Percentiles rank a stretch among this genome's conserved stretches.
Evolutionary conservation across 2,113 vertebrate species (phyloP).

Genomic region (Lepus europaeus): DNA sequence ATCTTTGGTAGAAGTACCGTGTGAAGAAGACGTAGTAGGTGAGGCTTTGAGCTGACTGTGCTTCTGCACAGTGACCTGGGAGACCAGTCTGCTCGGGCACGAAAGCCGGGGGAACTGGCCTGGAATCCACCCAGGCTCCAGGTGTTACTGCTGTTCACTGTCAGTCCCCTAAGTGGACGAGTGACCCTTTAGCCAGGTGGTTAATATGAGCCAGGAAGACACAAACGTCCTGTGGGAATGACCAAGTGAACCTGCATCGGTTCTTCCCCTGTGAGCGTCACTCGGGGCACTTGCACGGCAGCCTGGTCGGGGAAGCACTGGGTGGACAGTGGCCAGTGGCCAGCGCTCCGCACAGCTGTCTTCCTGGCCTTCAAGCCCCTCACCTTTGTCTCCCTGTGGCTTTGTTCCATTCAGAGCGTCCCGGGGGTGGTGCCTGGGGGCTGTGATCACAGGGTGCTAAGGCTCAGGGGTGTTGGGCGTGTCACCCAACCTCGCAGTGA

Average conservation of each 20-base stretch:
- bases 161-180: background rate
- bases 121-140: background rate
- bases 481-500: too few species aligned
- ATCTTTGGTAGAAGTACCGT: background rate
- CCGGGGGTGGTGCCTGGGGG: background rate
- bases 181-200: too few species aligned
- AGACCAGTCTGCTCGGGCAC: background rate
- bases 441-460: fast-evolving
- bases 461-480: background rate
- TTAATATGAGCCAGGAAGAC: background rate
- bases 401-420: background rate
- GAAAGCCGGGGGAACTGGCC: background rate
- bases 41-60: background rate
- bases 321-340: fast-evolving
- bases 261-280: background rate
- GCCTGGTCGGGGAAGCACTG: background rate
- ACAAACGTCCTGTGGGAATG: background rate
- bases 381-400: fast-evolving
- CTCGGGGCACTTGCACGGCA: fast-evolving
- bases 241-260: too few species aligned
- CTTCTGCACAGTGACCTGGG: background rate
- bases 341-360: fast-evolving
- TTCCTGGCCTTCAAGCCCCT: fast-evolving
- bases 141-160: background rate
- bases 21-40: background rate